Percentiles rank a stretch among this genome's conserved stretches.
Conservation (phyloP, 2,797 vertebrate species). For the Tenualosa ilisha region DNA sequence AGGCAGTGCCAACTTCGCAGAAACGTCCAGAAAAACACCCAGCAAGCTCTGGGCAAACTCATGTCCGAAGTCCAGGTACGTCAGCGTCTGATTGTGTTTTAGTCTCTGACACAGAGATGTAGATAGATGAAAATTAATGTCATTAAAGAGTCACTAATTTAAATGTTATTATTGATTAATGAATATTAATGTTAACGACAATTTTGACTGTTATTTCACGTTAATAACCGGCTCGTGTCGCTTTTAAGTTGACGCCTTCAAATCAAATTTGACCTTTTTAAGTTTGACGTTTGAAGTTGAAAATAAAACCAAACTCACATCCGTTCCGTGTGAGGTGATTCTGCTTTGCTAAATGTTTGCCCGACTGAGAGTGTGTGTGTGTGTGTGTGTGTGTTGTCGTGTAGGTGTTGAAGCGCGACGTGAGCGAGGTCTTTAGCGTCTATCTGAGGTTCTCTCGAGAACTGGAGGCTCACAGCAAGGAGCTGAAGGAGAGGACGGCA, state of each 20-base stretch:
- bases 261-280: no score
- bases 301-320: no score
- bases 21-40: conserved; percentile 53
- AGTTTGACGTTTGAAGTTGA: no score
- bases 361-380: background rate
- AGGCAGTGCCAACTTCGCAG: conserved; percentile 51
- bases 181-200: no score
- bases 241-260: no score
- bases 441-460: conserved; percentile 69
- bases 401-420: conserved; percentile 75
- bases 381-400: background rate
- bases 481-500: conserved; percentile 63
- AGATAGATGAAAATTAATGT: no score
- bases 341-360: no score
- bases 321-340: no score
- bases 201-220: no score
- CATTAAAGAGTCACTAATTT: no score
- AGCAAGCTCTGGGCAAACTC: conserved; percentile 58
- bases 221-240: no score
- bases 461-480: conserved; percentile 68
- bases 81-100: background rate
- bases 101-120: background rate
- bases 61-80: conserved; percentile 59
- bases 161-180: no score
- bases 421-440: conserved; percentile 70